These are phyloP conservation scores for Astatotilapia flaviijosephi DNA, from an alignment of 2,113 vertebrate species.

Conservation along the genomic window DNA sequence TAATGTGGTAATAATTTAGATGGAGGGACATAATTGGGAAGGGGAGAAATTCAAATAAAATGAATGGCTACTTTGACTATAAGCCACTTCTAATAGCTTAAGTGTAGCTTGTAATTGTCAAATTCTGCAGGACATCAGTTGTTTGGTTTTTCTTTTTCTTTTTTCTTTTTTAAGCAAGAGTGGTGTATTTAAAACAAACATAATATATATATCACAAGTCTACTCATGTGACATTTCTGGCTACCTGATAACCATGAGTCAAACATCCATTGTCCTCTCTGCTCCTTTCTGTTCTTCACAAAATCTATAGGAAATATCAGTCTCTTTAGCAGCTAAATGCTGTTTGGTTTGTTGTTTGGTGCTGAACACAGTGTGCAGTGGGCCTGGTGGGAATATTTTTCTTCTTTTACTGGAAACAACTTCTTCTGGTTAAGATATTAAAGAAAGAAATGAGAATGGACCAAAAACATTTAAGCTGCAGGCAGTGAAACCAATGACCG, in stretches of 20 bases:
- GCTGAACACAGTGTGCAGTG: background rate
- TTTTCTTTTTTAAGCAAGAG: background rate
- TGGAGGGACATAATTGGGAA: background rate
- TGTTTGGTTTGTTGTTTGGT: background rate
- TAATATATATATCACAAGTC: accelerated
- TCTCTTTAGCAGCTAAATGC: background rate
- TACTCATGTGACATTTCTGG: background rate
- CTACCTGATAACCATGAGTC: background rate
- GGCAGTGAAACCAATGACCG: background rate
- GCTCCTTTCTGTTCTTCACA: background rate
- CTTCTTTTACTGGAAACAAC: background rate
- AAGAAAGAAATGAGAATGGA: background rate
- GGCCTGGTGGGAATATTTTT: background rate
- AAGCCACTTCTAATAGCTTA: background rate
- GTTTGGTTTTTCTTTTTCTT: accelerated
- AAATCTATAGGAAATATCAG: background rate
- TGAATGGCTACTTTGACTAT: background rate
- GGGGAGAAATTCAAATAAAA: background rate
- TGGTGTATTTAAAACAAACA: background rate
- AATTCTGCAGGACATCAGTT: background rate
- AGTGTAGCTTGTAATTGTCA: background rate
- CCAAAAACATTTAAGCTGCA: background rate
- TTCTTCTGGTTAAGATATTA: background rate
- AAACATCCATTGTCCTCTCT: background rate
- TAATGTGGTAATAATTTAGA: background rate